phyloP scores from a whole-genome alignment of 2,888 invertebrate species.

The Thelaira solivaga region DNA sequence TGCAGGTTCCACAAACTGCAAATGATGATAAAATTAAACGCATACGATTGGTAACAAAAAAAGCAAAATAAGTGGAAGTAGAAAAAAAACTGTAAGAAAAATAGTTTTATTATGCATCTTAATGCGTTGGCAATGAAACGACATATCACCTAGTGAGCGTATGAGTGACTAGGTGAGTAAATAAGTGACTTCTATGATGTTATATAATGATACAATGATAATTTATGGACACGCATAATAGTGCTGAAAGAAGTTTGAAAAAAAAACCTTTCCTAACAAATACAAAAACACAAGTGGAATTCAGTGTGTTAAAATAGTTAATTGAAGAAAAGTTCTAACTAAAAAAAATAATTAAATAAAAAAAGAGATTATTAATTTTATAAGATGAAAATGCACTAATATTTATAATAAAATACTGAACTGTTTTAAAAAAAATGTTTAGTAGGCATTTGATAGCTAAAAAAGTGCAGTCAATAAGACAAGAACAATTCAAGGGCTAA shows the following conservation, averaged over 20 bases:
- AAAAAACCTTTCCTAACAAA: background rate
- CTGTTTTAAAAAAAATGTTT: no score
- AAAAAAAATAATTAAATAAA: no score
- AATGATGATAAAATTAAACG: constrained; percentile 32
- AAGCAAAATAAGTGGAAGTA: no score
- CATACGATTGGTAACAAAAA: background rate
- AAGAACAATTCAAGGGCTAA: no score
- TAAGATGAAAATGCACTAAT: no score
- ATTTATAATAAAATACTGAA: no score
- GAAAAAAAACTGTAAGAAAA: no score
- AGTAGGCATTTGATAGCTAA: no score
- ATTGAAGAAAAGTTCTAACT: constrained; percentile 3
- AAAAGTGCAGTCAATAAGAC: no score
- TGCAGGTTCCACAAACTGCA: constrained; percentile 35
- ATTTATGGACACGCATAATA: constrained; percentile 64
- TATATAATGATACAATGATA: constrained; percentile 52
- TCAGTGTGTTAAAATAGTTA: constrained; percentile 47
- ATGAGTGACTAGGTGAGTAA: constrained; percentile 62
- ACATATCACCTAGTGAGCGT: constrained; percentile 62
- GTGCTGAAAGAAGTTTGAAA: constrained; percentile 41
- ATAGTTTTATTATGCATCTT: constrained; percentile 45
- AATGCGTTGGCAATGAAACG: constrained; percentile 60
- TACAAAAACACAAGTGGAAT: constrained; percentile 33
- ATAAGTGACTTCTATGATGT: constrained; percentile 60
- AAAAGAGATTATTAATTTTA: no score